A percentile compares a stretch with the other conserved stretches of the same genome.
These are phyloP conservation scores for Chironomus tentans DNA, from an alignment of 2,888 invertebrate genomes.

Conservation along the genomic window DNA sequence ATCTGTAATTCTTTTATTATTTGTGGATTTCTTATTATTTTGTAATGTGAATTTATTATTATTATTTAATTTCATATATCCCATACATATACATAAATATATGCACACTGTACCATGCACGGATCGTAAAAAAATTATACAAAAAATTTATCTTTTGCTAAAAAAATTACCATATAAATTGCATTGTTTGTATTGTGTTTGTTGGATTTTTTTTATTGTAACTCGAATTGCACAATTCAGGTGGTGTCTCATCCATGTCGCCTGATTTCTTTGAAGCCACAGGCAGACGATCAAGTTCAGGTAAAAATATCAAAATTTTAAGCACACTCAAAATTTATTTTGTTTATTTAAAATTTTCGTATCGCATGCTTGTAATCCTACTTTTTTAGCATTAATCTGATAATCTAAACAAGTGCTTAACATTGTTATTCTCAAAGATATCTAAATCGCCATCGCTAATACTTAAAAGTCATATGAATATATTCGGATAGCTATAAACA, in stretches of 20 bases:
- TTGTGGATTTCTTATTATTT: neutral
- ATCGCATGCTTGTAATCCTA: too few species aligned
- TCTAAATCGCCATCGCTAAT: too few species aligned
- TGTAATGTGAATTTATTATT: slow-evolving; percentile 21
- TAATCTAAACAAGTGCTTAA: too few species aligned
- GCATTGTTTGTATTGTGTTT: neutral
- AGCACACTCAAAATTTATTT: too few species aligned
- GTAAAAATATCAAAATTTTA: slow-evolving; percentile 29
- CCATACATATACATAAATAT: neutral
- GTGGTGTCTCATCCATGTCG: slow-evolving; percentile 8
- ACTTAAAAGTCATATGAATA: too few species aligned
- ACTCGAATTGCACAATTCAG: neutral
- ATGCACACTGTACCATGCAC: too few species aligned
- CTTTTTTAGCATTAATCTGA: too few species aligned
- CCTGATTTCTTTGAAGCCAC: slow-evolving; percentile 35
- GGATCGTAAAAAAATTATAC: neutral
- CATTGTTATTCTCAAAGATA: too few species aligned
- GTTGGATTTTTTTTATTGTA: slow-evolving; percentile 33
- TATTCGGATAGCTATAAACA: too few species aligned
- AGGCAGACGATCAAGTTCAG: slow-evolving; percentile 41
- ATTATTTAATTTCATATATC: neutral
- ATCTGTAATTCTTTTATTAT: neutral
- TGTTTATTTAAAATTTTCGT: too few species aligned
- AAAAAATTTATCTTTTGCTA: neutral
- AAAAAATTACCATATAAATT: neutral